A percentile compares a stretch with the other conserved stretches of the same genome.
Evolutionary conservation across 2,797 vertebrate species (phyloP).

Genomic region (Phataginus tricuspis): DNA sequence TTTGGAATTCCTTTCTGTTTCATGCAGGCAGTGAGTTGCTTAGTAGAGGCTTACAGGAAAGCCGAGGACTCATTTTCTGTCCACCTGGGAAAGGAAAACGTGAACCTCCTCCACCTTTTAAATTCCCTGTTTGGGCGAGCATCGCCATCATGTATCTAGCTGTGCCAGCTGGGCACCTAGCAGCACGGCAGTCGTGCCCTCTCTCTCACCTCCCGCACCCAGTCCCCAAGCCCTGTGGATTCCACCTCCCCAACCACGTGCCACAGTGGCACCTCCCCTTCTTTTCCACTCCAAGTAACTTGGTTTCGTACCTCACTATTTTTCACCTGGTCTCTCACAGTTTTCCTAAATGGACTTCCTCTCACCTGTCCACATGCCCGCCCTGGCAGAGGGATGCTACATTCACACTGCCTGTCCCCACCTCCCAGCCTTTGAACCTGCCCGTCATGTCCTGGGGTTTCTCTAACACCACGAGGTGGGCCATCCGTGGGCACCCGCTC

Average conservation of each 20-base stretch:
- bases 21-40: neutral
- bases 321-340: neutral
- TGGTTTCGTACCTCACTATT: neutral
- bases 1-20: neutral
- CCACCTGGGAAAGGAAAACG: neutral
- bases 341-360: neutral
- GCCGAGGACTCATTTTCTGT: neutral
- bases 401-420: neutral
- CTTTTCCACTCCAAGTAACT: neutral
- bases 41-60: neutral
- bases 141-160: neutral
- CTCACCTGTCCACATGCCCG: neutral
- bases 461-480: neutral
- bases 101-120: neutral
- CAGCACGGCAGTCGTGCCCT: neutral
- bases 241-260: too few species aligned
- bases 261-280: neutral
- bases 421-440: neutral
- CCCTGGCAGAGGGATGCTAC: accelerated
- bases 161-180: neutral
- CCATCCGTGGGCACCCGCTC: neutral
- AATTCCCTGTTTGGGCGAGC: neutral
- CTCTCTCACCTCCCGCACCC: neutral
- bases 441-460: neutral
- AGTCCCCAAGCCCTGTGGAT: neutral